These are phyloP conservation scores for Alligator sinensis DNA, from an alignment of 2,113 vertebrate genomes.

Conservation along the genomic window DNA sequence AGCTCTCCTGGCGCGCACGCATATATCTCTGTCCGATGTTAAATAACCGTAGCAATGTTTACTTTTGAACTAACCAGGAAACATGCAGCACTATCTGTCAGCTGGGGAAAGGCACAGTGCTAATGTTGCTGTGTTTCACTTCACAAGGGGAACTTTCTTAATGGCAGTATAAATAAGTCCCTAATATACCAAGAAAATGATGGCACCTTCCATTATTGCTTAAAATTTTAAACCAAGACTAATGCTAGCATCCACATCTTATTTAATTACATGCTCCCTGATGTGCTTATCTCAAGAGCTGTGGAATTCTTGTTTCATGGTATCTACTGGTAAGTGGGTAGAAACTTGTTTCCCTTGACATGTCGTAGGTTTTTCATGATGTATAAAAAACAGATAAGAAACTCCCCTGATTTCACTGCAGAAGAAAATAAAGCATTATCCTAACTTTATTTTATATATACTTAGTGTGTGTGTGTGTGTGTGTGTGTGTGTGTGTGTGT, in stretches of 20 bases:
- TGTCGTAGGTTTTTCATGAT: background rate
- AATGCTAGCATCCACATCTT: background rate
- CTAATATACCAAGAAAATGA: background rate
- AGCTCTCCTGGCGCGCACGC: background rate
- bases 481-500: rapidly evolving
- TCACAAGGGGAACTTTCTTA: background rate
- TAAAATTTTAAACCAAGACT: background rate
- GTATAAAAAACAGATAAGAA: background rate
- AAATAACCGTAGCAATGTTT: background rate
- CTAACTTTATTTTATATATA: background rate
- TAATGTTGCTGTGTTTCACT: background rate
- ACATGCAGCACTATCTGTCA: background rate
- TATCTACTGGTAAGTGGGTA: background rate
- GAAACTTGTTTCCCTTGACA: rapidly evolving
- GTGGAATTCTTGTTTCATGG: background rate
- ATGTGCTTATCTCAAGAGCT: background rate
- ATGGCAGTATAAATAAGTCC: background rate
- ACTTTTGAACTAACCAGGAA: background rate
- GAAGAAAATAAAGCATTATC: conserved; percentile 5
- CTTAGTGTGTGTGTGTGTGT: background rate
- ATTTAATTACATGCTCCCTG: background rate
- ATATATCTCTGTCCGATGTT: background rate
- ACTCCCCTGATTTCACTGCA: rapidly evolving
- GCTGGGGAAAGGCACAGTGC: background rate
- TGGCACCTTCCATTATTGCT: background rate